These are phyloP conservation scores for Anguilla japonica DNA, from an alignment of 2,113 vertebrate genomes.

Conservation along the genomic window DNA sequence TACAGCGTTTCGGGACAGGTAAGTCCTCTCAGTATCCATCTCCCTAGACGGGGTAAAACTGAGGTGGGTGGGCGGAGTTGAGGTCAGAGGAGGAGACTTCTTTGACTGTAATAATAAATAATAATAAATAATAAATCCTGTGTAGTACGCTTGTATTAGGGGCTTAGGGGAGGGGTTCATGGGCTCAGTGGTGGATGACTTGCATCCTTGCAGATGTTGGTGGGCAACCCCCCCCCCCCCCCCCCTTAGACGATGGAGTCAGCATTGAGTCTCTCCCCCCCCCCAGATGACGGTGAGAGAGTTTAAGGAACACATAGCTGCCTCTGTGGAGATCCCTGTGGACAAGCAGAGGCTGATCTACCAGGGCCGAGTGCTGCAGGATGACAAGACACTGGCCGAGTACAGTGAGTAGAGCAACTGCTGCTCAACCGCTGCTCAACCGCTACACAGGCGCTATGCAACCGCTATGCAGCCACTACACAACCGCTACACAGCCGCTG, in stretches of 20 bases:
- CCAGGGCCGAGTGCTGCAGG: conserved; percentile 87
- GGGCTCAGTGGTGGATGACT: too few species aligned
- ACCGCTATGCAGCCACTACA: too few species aligned
- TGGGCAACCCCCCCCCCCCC: neutral
- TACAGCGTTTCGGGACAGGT: conserved; percentile 85
- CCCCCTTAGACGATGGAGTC: neutral
- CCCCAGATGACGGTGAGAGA: conserved; percentile 84
- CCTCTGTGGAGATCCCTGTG: conserved; percentile 82
- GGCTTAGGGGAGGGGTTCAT: too few species aligned
- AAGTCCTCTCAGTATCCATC: neutral
- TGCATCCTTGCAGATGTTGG: too few species aligned
- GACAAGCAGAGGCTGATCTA: conserved; percentile 92
- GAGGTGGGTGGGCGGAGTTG: too few species aligned
- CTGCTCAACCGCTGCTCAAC: neutral
- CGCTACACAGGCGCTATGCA: neutral
- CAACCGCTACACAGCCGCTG: neutral
- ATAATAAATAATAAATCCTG: too few species aligned
- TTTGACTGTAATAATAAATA: too few species aligned
- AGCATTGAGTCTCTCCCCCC: neutral
- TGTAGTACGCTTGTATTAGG: too few species aligned
- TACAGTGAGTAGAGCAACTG: conserved; percentile 74
- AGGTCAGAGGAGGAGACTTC: too few species aligned
- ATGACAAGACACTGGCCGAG: conserved; percentile 85
- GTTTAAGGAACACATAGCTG: conserved; percentile 88
- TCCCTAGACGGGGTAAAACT: too few species aligned